Evolutionary conservation across 2,797 vertebrate species (phyloP), one percentile per base, ranked within the genome.

Genomic region (Rhodeus uyekii): DNA sequence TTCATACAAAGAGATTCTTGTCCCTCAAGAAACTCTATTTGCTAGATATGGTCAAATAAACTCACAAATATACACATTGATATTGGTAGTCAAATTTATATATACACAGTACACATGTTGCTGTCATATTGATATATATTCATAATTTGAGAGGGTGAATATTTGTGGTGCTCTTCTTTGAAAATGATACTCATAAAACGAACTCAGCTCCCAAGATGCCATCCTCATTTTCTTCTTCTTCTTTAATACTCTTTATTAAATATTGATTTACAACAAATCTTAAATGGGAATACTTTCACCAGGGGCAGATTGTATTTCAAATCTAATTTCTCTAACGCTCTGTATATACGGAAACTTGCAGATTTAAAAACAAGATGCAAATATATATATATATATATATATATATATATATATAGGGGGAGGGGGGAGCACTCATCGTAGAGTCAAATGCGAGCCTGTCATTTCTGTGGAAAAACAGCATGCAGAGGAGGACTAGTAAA

Each of bases 181-280:
- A 80, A 83, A 83, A 83, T 48, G 64, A 86, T 24, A 64, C 71
- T 71, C 64, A 73, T 77, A 39, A 61, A 85, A 75, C 48, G 34
- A 61, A 80, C 78, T 55, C 78, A 80, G 78, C 58, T 69, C 61
- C 46, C 67, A 60, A 24, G 53, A 82, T 61, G 42, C 83, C 32
- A 55, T 36, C 74, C 46, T 65, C n/a, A 44, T 74, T 79, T 81
- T 85, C 55, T 73, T 71, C 24, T 53, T 81, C 48, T 78, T 83
- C 61, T 67, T 86, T 83, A 84, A 85, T 64, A 79, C 48, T 80
- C 46, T 76, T 85, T 87, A 89, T 89, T 87, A 89, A 87, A 89
- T 89, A 87, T 89, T 87, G 86, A 89, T 89, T 87, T 84, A 83
- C 77, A 84, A 78, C 82, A 82, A 69, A 87, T 78, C 74, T 68